A percentile compares a stretch with the other conserved stretches of the same genome.
These are phyloP conservation scores for Streblospio benedicti DNA, from an alignment of 1,140 invertebrate species.

Conservation along the genomic window DNA sequence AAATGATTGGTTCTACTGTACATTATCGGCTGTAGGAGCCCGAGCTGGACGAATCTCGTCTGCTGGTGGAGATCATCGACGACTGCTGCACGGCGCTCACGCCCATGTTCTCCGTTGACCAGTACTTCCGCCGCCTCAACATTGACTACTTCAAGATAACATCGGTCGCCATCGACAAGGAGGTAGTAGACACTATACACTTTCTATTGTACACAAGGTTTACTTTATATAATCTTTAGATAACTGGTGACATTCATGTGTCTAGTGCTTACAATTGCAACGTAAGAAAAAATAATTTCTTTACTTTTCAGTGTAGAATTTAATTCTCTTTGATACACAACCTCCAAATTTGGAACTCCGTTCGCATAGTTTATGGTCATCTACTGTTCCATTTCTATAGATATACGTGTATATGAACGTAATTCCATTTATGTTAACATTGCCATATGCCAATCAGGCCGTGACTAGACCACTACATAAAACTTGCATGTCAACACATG, in stretches of 20 bases:
- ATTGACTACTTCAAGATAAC: slow-evolving; percentile 35
- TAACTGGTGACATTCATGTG: neutral
- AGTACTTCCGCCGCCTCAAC: slow-evolving; percentile 27
- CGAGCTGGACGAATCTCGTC: neutral
- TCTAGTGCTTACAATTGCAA: neutral
- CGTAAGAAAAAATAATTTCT: neutral
- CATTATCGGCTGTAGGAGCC: neutral
- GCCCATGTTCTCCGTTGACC: slow-evolving; percentile 24
- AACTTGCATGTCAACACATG: neutral
- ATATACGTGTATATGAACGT: neutral
- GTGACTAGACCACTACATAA: neutral
- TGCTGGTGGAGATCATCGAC: slow-evolving; percentile 23
- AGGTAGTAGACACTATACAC: slow-evolving; percentile 20
- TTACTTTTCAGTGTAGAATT: neutral
- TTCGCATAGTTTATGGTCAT: neutral
- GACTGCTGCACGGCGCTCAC: slow-evolving; percentile 24
- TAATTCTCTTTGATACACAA: neutral
- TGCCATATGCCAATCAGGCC: neutral
- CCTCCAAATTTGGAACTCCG: neutral
- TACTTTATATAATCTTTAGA: neutral
- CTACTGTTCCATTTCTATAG: neutral
- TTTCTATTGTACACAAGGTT: neutral
- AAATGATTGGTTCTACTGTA: too few species aligned
- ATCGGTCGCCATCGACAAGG: slow-evolving; percentile 30
- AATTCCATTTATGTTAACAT: neutral